A percentile compares a stretch with the other conserved stretches of the same genome.
Conservation (phyloP, 2,888 invertebrate species). For the Tipula unca region DNA sequence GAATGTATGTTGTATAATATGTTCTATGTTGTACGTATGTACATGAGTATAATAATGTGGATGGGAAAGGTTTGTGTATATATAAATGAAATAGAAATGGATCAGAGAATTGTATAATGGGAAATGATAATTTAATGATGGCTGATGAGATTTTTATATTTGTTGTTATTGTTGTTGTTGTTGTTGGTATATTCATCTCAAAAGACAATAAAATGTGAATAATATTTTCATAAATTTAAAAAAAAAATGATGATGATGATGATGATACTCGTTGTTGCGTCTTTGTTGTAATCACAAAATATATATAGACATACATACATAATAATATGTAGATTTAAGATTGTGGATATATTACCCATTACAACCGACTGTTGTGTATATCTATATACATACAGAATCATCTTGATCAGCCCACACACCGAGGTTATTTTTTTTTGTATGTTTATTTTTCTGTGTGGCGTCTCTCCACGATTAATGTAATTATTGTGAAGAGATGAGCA, state of each 20-base stretch:
- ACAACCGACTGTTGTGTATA: not conserved
- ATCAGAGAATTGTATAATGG: not conserved
- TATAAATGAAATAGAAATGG: not conserved
- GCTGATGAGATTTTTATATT: slow-evolving; percentile 14
- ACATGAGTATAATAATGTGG: not conserved
- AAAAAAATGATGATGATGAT: not conserved
- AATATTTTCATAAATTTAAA: slow-evolving; percentile 8
- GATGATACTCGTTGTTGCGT: not conserved
- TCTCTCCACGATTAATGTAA: not conserved
- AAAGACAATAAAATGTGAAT: slow-evolving; percentile 14
- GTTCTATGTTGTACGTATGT: not conserved
- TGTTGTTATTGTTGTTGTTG: not conserved
- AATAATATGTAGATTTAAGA: slow-evolving; percentile 2
- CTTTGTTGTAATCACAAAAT: slow-evolving; percentile 14
- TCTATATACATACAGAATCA: not conserved
- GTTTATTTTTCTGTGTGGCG: not conserved
- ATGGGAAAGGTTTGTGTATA: not conserved
- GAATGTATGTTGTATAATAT: not conserved
- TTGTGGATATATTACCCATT: not conserved
- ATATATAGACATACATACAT: too few species aligned
- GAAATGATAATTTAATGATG: slow-evolving; percentile 14
- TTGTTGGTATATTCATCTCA: not conserved
- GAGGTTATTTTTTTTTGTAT: not conserved
- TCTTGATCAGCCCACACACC: not conserved
- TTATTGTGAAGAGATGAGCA: not conserved